Evolutionary conservation across 1,140 invertebrate genomes (phyloP).

Genomic region (Drosophila arawakana): DNA sequence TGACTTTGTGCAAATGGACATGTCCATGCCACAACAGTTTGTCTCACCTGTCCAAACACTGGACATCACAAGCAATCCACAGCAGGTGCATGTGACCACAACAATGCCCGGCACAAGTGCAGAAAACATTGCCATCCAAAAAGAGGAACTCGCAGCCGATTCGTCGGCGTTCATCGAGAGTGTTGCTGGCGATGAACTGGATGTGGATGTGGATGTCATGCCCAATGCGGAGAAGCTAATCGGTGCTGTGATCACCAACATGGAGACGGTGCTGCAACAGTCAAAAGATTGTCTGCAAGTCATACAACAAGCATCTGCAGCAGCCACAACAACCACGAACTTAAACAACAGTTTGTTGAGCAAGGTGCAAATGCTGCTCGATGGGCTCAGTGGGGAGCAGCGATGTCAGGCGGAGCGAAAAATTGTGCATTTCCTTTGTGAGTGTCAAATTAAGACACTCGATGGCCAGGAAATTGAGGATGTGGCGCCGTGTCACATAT

Average conservation of each 20-base stretch:
- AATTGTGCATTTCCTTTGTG: slow-evolving; percentile 76
- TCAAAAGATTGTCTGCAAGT: slow-evolving; percentile 66
- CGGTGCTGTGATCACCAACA: slow-evolving; percentile 65
- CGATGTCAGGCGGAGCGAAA: slow-evolving; percentile 65
- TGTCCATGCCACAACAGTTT: slow-evolving; percentile 8
- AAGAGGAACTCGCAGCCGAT: background rate
- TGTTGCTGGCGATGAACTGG: background rate
- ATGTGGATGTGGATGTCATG: background rate
- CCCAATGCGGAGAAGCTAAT: slow-evolving; percentile 59
- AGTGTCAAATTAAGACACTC: slow-evolving; percentile 75
- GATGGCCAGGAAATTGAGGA: slow-evolving; percentile 76
- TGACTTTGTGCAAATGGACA: slow-evolving; percentile 30
- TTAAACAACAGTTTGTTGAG: slow-evolving; percentile 43
- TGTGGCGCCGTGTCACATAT: slow-evolving; percentile 56
- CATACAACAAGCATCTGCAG: slow-evolving; percentile 47
- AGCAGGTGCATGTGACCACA: slow-evolving; percentile 55
- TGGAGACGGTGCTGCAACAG: slow-evolving; percentile 73
- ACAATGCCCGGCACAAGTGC: slow-evolving; percentile 32
- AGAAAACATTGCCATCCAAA: background rate
- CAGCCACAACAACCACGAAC: slow-evolving; percentile 13
- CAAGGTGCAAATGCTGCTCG: slow-evolving; percentile 72
- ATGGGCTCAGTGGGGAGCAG: slow-evolving; percentile 54
- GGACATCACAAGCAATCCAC: background rate
- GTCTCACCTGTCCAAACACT: slow-evolving; percentile 17
- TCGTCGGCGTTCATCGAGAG: slow-evolving; percentile 12